phyloP scores from a whole-genome alignment of 2,113 vertebrate species.

The Dermatemys mawii region DNA sequence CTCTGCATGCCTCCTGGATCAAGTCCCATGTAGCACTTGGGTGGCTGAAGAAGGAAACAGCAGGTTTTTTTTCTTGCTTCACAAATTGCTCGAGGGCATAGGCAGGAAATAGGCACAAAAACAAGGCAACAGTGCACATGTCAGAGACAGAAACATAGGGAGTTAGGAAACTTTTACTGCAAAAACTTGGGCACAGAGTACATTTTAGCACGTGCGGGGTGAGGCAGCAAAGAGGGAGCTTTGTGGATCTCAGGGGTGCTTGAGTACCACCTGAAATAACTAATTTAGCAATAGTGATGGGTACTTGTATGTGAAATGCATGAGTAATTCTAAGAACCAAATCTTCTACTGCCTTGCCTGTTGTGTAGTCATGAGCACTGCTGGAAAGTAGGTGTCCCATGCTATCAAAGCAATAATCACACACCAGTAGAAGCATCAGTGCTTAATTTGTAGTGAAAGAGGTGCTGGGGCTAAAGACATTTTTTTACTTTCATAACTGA shows the following conservation, averaged over 20 bases:
- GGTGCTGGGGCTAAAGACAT: no score
- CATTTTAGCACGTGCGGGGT: not conserved
- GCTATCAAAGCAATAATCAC: not conserved
- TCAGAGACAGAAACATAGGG: not conserved
- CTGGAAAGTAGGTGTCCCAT: not conserved
- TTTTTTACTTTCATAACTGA: no score
- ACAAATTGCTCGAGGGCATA: not conserved
- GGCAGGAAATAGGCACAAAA: not conserved
- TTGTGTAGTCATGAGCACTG: not conserved
- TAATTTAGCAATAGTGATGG: not conserved
- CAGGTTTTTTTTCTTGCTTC: not conserved
- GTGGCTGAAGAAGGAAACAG: no score
- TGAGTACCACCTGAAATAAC: not conserved
- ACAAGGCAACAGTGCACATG: not conserved
- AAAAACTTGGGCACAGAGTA: not conserved
- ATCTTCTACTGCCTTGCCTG: accelerated
- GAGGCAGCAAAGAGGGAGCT: not conserved
- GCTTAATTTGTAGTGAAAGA: no score
- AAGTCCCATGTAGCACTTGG: not conserved
- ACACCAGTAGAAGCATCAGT: accelerated
- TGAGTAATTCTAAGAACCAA: not conserved
- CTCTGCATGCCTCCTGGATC: not conserved
- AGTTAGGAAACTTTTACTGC: not conserved
- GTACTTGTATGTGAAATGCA: not conserved
- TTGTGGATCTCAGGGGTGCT: not conserved